Conservation (phyloP, 2,113 vertebrate species). For the Neomonachus schauinslandi region DNA sequence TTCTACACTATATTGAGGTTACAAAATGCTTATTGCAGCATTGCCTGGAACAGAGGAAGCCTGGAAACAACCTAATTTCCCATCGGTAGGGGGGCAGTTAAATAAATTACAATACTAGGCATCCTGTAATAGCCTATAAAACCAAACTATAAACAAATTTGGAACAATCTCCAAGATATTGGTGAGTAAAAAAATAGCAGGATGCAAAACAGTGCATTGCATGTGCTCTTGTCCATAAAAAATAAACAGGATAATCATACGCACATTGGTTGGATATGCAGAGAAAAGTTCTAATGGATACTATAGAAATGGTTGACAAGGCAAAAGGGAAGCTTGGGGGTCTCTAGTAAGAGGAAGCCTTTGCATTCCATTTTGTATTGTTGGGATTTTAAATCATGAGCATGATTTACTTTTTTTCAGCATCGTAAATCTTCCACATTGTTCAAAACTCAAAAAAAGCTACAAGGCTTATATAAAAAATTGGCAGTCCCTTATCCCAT, state of each 20-base stretch:
- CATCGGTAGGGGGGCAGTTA: slow-evolving; percentile 28
- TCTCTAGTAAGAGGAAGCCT: background rate
- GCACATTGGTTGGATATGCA: background rate
- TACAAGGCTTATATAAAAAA: background rate
- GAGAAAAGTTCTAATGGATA: background rate
- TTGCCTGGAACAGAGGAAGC: background rate
- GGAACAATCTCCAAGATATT: slow-evolving; percentile 30
- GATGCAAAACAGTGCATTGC: background rate
- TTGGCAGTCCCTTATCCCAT: background rate
- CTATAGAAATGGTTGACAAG: background rate
- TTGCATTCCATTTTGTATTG: background rate
- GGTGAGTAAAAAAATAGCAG: slow-evolving; percentile 33
- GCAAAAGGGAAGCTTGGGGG: background rate
- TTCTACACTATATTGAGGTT: background rate
- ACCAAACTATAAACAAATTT: slow-evolving; percentile 25
- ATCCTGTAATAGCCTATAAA: slow-evolving; percentile 36
- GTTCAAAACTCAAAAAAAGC: background rate
- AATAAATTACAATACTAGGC: slow-evolving; percentile 23
- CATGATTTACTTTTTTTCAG: background rate
- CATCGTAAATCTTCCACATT: background rate
- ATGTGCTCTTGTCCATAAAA: background rate
- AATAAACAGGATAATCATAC: background rate
- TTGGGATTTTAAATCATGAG: background rate
- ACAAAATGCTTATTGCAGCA: background rate
- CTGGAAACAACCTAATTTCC: slow-evolving; percentile 43